A percentile compares a stretch with the other conserved stretches of the same genome.
phyloP scores from a whole-genome alignment of 2,113 vertebrate genomes.

The Pterocles gutturalis region DNA sequence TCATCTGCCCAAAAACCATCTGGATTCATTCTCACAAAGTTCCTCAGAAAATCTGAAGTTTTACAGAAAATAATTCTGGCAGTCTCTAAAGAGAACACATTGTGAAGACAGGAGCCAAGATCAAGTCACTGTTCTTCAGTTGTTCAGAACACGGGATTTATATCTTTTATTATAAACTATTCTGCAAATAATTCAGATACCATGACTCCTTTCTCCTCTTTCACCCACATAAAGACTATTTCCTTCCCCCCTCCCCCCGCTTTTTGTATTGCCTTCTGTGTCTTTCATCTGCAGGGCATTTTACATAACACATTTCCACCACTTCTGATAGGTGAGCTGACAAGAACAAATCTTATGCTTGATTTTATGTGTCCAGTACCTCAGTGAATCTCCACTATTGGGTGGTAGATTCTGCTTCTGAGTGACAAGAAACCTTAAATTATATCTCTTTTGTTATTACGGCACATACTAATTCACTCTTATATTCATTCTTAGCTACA shows the following conservation, averaged over 20 bases:
- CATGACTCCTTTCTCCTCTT: not conserved
- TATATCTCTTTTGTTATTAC: not conserved
- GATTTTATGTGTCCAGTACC: not conserved
- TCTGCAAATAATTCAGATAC: not conserved
- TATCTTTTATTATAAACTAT: not conserved
- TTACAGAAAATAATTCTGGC: not conserved
- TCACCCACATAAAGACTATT: not conserved
- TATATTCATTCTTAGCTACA: not conserved
- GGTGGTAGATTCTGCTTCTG: not conserved
- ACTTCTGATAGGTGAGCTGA: not conserved
- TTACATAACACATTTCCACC: not conserved
- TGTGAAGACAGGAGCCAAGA: not conserved
- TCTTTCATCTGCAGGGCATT: not conserved
- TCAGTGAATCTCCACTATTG: not conserved
- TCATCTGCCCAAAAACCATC: rapidly evolving
- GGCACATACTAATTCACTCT: not conserved
- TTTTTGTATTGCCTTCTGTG: not conserved
- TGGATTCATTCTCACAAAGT: not conserved
- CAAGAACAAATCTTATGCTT: not conserved
- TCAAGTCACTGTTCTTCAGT: not conserved
- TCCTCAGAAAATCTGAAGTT: not conserved
- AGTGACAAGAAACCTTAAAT: not conserved
- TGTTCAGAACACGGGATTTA: not conserved
- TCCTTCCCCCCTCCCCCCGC: too few relatives aligned
- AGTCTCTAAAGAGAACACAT: not conserved